Base-by-base conservation (phyloP, 2,888 invertebrate genomes). In the Platycheirus rosarum region DNA sequence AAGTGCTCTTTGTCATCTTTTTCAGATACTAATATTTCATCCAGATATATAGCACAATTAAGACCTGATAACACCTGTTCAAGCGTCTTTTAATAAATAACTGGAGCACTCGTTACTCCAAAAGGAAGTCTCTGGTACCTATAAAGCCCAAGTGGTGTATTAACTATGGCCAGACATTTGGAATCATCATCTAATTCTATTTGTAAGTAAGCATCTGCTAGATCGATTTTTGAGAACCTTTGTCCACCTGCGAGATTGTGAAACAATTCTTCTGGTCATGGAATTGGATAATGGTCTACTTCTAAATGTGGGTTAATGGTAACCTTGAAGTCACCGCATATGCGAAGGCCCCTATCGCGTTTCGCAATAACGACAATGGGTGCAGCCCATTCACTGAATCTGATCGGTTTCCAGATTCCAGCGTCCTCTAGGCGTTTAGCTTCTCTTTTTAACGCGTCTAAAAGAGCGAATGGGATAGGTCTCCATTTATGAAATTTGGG, bases 341-440 rank as follows among this genome's bases (percentile, higher is more conserved):
- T 86, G 32, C 86, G 76, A 13, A 88, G 76, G 6, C 51, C 16
- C 4, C 84, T 86, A 66, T 87, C 77, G 13, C 84, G 75, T 57
- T 88, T 89, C 16, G 86, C 53, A 8, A 88, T 86, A 8, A 87
- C 85, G 6, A 88, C 88, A 11, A 88, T 86, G 1, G 88, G 87
- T 11, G 88, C 87, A 7, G 86, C 87, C 87, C 87, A 88, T 40
- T 85, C 23, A 80, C 88, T 85, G 86, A 87, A 69, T 70, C 68
- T 84, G 3, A 75, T 14, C 8, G 84, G 79, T 29, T 80, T 80
- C 68, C 77, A 82, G 44, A 84, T 68, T 60, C 76, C 75, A 14
- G 71, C 53, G 9, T 55, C 68, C 14, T 71, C 77, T 1, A 85
- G 37, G 57, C 73, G 78, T 63, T 78, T 85, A 18, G 77, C 86